Evolutionary conservation across 2,113 vertebrate species (phyloP).

Genomic region (Psilopogon haemacephalus): DNA sequence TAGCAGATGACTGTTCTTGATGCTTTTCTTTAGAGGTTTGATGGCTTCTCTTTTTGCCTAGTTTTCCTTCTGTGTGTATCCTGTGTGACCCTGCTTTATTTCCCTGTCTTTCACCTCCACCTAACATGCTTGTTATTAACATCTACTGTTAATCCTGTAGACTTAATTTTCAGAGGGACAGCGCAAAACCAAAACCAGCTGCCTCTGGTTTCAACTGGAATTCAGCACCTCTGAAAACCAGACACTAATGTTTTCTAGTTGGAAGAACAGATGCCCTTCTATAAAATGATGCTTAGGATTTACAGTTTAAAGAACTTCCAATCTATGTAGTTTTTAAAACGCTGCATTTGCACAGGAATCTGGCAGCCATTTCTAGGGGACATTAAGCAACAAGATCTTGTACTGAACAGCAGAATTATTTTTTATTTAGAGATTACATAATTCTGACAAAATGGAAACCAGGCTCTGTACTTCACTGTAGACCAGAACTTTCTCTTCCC

Average conservation of each 20-base stretch:
- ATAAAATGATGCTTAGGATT: neutral
- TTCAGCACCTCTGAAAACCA: slow-evolving; percentile 29
- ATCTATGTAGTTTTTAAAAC: neutral
- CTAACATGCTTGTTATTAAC: neutral
- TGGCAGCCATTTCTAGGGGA: slow-evolving; percentile 55
- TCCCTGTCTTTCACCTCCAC: neutral
- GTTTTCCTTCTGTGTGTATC: neutral
- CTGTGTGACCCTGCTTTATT: neutral
- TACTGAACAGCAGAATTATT: slow-evolving; percentile 55
- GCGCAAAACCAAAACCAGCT: neutral
- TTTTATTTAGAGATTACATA: slow-evolving; percentile 70
- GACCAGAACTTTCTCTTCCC: slow-evolving; percentile 65
- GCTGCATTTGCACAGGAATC: neutral
- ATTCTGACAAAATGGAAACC: slow-evolving; percentile 62
- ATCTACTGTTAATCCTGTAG: neutral
- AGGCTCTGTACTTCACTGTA: slow-evolving; percentile 14
- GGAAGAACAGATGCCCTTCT: neutral
- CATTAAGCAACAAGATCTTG: slow-evolving; percentile 50
- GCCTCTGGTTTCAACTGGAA: neutral
- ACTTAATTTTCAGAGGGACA: neutral
- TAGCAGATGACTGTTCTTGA: neutral
- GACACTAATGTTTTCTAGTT: neutral
- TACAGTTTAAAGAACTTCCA: slow-evolving; percentile 16
- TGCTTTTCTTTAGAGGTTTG: neutral
- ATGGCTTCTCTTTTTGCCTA: neutral